Evolutionary conservation across 2,888 invertebrate genomes (phyloP), one percentile per base, ranked within the genome.

Genomic region (Euzophera pinguis): DNA sequence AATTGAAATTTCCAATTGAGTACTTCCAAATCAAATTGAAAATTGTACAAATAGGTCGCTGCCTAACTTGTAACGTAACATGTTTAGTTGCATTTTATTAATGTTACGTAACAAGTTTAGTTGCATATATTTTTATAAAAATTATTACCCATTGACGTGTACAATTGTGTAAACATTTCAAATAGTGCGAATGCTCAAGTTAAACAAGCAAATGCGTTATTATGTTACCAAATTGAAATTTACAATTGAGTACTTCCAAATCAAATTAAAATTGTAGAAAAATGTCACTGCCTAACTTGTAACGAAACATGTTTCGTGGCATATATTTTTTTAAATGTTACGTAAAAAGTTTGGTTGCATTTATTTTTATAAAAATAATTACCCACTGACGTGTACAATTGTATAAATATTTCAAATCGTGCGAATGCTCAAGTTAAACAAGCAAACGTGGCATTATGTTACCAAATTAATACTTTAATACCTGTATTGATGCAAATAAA

Each of bases 1-100:
- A 45, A 45, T 45, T 45, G 45, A 45, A 45, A 45, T 45, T 45
- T 45, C 45, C 32, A 45, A 45, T 45, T 10, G 45, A 45, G 12
- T 12, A n/a, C 6, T 6, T 13, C 12, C 3, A 12, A 37, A 37
- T 37, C 0, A 37, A 37, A 12, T 13, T 13, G 3, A 37, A 37
- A 13, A 37, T 37, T 37, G 7, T 22, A 22, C 22, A 22, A 5
- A 22, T 22, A 22, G 22, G 22, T 3, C 22, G 5, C 22, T 22
- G n/a, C n/a, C n/a, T n/a, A n/a, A n/a, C n/a, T n/a, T n/a, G n/a
- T n/a, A n/a, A n/a, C n/a, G n/a, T n/a, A n/a, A n/a, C n/a, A n/a
- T n/a, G n/a, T n/a, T n/a, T n/a, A n/a, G n/a, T n/a, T n/a, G n/a
- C n/a, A n/a, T n/a, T n/a, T n/a, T n/a, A n/a, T n/a, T n/a, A n/a